Conservation (phyloP, 1,140 invertebrate species). For the Aphidius gifuensis region DNA sequence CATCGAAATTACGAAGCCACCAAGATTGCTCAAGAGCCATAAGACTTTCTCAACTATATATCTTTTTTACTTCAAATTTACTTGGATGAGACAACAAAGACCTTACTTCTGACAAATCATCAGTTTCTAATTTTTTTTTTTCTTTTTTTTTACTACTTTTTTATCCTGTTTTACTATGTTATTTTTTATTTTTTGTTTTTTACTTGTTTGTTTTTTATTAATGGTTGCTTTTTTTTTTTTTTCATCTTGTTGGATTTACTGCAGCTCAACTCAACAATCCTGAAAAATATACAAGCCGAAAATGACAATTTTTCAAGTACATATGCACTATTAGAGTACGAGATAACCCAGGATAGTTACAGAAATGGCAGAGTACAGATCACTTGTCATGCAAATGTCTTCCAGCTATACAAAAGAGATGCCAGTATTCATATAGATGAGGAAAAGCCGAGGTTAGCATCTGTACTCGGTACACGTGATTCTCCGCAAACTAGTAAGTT, state of each 20-base stretch:
- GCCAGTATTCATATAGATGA: conserved; percentile 60
- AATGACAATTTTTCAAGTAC: conserved; percentile 45
- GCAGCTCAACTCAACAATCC: conserved; percentile 46
- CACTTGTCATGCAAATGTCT: conserved; percentile 62
- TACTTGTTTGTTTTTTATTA: neutral
- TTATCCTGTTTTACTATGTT: neutral
- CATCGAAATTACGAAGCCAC: conserved; percentile 7
- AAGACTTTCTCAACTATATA: no score
- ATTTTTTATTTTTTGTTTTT: neutral
- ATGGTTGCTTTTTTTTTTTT: conserved; percentile 9
- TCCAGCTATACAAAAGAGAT: conserved; percentile 59
- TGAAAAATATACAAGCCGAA: conserved; percentile 46
- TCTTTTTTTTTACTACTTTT: neutral
- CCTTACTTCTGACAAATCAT: neutral
- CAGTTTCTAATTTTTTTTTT: neutral
- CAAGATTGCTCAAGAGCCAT: neutral
- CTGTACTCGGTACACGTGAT: conserved; percentile 65
- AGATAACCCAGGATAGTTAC: conserved; percentile 61
- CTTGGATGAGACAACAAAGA: no score
- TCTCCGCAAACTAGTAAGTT: conserved; percentile 48
- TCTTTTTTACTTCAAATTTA: no score
- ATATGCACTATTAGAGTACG: conserved; percentile 54
- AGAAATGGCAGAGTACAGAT: conserved; percentile 61
- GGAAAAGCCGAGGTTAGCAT: conserved; percentile 64
- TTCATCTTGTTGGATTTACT: conserved; percentile 14